phyloP scores from a whole-genome alignment of 1,140 invertebrate genomes.

The Pseudomyrmex sp. region DNA sequence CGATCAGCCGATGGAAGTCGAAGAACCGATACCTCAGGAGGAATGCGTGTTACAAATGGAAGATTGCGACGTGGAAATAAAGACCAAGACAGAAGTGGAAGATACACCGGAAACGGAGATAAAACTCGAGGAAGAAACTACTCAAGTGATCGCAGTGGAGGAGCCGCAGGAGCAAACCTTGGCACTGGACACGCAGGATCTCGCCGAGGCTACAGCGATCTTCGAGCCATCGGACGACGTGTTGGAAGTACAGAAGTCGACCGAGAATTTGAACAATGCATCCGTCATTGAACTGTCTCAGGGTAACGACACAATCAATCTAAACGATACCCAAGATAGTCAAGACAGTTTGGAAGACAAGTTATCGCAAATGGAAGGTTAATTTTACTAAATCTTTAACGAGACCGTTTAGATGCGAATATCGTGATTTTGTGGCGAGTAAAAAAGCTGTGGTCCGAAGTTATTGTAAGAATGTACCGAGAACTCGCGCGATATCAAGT shows the following conservation, averaged over 20 bases:
- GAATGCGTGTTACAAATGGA: constrained; percentile 8
- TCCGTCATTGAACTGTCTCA: constrained; percentile 77
- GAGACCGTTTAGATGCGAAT: too few relatives aligned
- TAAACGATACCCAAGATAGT: constrained; percentile 82
- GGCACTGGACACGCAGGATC: constrained; percentile 70
- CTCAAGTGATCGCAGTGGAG: constrained; percentile 3
- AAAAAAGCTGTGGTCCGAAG: constrained; percentile 6
- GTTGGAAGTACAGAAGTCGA: constrained; percentile 68
- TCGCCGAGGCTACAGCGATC: constrained; percentile 76
- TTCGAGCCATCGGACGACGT: constrained; percentile 76
- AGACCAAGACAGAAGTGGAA: constrained; percentile 20
- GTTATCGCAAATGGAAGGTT: constrained; percentile 84
- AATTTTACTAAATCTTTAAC: constrained; percentile 6
- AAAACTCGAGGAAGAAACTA: constrained; percentile 19
- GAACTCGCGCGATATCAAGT: too few relatives aligned
- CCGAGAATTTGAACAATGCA: constrained; percentile 62
- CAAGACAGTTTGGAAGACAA: constrained; percentile 84
- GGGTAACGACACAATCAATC: constrained; percentile 77
- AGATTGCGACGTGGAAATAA: neutral
- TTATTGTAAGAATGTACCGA: neutral
- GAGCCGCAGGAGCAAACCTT: constrained; percentile 15
- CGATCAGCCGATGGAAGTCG: constrained; percentile 18
- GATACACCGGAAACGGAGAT: constrained; percentile 27
- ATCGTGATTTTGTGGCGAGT: neutral
- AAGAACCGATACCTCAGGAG: neutral